A percentile compares a stretch with the other conserved stretches of the same genome.
phyloP scores from a whole-genome alignment of 2,113 vertebrate species.

The Indicator indicator region DNA sequence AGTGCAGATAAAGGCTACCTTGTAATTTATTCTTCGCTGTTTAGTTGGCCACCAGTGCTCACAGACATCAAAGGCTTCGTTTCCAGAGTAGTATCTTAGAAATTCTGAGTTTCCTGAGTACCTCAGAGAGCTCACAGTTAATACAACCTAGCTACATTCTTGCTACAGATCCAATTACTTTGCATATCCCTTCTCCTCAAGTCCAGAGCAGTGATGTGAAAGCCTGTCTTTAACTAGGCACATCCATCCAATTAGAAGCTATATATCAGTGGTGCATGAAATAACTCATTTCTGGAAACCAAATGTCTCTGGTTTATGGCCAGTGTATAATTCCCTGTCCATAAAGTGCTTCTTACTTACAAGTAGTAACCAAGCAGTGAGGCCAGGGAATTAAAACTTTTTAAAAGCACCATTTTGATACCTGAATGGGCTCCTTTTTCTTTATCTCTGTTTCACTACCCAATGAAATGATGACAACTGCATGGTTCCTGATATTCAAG shows the following conservation, averaged over 20 bases:
- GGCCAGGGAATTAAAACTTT: not conserved
- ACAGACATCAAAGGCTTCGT: not conserved
- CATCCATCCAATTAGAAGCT: not conserved
- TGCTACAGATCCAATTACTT: not conserved
- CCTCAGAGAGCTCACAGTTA: not conserved
- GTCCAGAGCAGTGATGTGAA: not conserved
- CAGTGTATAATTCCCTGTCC: not conserved
- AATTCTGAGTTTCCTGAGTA: not conserved
- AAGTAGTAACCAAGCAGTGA: not conserved
- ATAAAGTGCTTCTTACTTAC: not conserved
- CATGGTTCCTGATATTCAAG: conserved; percentile 72
- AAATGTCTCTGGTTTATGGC: not conserved
- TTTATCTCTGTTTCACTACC: not conserved
- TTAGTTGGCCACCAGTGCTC: not conserved
- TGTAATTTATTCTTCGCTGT: not conserved
- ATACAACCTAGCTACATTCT: not conserved
- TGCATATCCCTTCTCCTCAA: not conserved
- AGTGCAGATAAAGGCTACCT: not conserved
- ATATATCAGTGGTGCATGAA: not conserved
- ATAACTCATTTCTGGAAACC: not conserved
- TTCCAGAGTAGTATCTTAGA: not conserved
- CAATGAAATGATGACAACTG: conserved; percentile 75
- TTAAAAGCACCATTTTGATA: not conserved
- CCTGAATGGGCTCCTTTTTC: not conserved
- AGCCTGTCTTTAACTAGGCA: not conserved